Evolutionary conservation across 2,888 invertebrate genomes (phyloP).

Genomic region (Brenthis hecate): DNA sequence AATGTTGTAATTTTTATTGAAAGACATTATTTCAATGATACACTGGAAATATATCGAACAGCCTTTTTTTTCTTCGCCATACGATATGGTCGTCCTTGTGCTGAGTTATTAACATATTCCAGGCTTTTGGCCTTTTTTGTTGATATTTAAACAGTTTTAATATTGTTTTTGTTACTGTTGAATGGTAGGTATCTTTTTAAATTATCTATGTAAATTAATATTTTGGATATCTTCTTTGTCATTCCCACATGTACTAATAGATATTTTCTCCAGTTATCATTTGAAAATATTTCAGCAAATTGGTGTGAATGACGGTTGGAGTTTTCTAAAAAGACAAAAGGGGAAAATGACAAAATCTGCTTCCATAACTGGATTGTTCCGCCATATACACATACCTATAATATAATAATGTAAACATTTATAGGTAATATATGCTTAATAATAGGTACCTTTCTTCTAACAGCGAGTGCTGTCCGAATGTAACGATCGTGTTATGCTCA

Average conservation of each 20-base stretch:
- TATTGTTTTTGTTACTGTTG: constrained; percentile 17
- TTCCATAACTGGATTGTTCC: constrained; percentile 8
- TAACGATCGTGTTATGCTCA: constrained; percentile 59
- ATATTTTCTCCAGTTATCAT: constrained; percentile 11
- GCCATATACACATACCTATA: not conserved
- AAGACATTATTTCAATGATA: constrained; percentile 24
- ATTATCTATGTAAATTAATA: constrained; percentile 10
- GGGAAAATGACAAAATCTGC: constrained; percentile 10
- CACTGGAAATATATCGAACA: constrained; percentile 1
- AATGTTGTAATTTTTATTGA: constrained; percentile 26
- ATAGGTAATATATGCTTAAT: constrained; percentile 15
- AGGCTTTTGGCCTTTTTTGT: constrained; percentile 16
- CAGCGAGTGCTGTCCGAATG: constrained; percentile 31
- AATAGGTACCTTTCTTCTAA: constrained; percentile 22
- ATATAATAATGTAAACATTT: not conserved
- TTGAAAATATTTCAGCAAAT: constrained; percentile 4
- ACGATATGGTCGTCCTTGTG: constrained; percentile 6
- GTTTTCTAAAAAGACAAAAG: constrained; percentile 26
- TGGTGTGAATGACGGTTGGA: constrained; percentile 2
- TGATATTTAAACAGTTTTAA: constrained; percentile 18
- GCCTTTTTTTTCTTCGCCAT: not conserved
- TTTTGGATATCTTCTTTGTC: constrained; percentile 37
- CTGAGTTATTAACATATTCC: constrained; percentile 25
- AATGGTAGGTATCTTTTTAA: constrained; percentile 3
- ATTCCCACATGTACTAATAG: constrained; percentile 37